Evolutionary conservation across 2,113 vertebrate species (phyloP).

Genomic region (Dipodomys ordii): DNA sequence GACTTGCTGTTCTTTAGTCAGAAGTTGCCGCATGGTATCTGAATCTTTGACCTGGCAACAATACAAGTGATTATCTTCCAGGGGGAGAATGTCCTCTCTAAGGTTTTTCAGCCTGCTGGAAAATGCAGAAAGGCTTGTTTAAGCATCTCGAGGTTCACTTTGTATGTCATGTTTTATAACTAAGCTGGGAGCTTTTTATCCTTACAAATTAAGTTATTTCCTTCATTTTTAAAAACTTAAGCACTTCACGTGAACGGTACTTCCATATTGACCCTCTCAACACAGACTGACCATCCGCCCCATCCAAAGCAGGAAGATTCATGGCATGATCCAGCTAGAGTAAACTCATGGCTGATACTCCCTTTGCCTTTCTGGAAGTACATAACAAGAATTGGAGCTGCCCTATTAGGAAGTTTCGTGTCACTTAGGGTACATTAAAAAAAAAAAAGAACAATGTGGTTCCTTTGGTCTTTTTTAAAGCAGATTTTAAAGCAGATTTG

Average conservation of each 20-base stretch:
- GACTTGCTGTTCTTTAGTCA: slow-evolving; percentile 81
- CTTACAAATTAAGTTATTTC: slow-evolving; percentile 71
- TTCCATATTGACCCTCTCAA: neutral
- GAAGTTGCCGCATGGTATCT: slow-evolving; percentile 80
- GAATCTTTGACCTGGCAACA: slow-evolving; percentile 83
- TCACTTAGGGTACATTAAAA: neutral
- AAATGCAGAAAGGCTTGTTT: slow-evolving; percentile 68
- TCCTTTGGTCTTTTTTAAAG: neutral
- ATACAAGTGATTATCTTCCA: slow-evolving; percentile 82
- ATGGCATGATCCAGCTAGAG: neutral
- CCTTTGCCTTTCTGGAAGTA: neutral
- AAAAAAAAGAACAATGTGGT: neutral
- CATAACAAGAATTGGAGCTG: neutral
- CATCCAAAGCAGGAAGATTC: neutral
- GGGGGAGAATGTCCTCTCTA: slow-evolving; percentile 73
- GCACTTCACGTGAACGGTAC: neutral
- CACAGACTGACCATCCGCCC: neutral
- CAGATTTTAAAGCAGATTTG: neutral
- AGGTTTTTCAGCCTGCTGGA: slow-evolving; percentile 81
- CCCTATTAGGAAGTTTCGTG: neutral
- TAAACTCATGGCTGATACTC: neutral
- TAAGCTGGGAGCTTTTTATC: slow-evolving; percentile 66
- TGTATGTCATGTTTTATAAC: slow-evolving; percentile 69
- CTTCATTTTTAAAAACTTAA: slow-evolving; percentile 60
- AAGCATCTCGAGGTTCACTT: slow-evolving; percentile 64